Percentiles rank a stretch among this genome's conserved stretches.
These are phyloP conservation scores for Engraulis encrasicolus DNA, from an alignment of 2,113 vertebrate genomes.

Conservation along the genomic window DNA sequence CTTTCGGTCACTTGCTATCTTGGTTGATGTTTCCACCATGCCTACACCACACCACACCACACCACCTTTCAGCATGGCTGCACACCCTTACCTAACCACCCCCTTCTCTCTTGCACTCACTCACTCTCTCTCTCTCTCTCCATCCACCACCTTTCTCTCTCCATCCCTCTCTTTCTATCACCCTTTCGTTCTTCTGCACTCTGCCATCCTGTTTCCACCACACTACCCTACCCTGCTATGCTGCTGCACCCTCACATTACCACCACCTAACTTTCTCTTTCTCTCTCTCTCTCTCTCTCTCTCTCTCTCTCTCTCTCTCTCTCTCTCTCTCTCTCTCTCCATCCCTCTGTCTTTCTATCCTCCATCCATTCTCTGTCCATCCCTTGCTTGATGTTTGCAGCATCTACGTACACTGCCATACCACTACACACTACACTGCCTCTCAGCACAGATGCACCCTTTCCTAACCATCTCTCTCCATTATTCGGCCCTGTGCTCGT, in stretches of 20 bases:
- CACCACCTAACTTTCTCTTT: neutral
- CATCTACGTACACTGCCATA: too few species aligned
- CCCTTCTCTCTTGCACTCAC: neutral
- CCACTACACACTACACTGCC: too few species aligned
- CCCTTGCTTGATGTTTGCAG: too few species aligned
- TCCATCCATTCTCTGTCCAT: too few species aligned
- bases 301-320: neutral
- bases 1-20: too few species aligned
- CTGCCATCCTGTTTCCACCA: neutral
- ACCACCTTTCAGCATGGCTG: constrained; percentile 40
- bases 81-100: neutral
- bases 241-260: too few species aligned
- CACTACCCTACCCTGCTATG: too few species aligned
- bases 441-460: too few species aligned
- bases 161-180: neutral
- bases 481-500: too few species aligned
- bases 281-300: neutral
- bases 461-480: too few species aligned
- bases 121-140: neutral
- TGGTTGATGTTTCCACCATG: too few species aligned
- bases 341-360: neutral
- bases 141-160: neutral
- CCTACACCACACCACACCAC: constrained; percentile 20
- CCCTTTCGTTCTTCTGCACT: neutral
- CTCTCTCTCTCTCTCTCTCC: neutral